These are phyloP conservation scores for Heterocephalus glaber DNA, from an alignment of 2,113 vertebrate species.

Conservation along the genomic window DNA sequence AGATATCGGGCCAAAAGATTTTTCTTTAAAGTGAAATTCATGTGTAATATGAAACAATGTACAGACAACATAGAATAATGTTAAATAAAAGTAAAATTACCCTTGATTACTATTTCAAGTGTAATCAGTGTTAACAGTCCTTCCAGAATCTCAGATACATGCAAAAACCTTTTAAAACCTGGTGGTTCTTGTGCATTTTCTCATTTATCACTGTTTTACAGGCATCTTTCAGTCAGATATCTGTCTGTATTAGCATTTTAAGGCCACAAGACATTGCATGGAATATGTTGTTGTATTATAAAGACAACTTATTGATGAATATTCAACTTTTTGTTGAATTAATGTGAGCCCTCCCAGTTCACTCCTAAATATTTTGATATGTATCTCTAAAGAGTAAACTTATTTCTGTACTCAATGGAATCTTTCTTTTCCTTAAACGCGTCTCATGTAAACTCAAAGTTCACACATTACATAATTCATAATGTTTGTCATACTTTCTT, in stretches of 20 bases:
- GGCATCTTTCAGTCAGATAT: not conserved
- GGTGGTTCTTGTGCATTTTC: not conserved
- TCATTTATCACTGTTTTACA: not conserved
- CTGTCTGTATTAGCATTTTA: not conserved
- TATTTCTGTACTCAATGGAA: slow-evolving; percentile 33
- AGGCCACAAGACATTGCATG: not conserved
- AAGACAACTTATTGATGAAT: not conserved
- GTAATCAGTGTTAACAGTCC: not conserved
- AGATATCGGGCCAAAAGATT: not conserved
- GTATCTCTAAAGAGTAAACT: not conserved
- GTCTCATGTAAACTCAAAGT: not conserved
- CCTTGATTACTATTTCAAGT: not conserved
- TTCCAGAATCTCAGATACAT: not conserved
- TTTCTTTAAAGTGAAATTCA: not conserved
- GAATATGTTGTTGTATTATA: not conserved
- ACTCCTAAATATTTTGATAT: not conserved
- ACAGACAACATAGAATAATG: not conserved
- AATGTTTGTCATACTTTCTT: not conserved
- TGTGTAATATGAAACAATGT: not conserved
- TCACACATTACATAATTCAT: not conserved
- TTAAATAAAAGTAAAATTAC: slow-evolving; percentile 5
- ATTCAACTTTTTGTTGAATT: not conserved
- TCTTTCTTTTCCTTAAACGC: slow-evolving; percentile 3
- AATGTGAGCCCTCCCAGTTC: not conserved
- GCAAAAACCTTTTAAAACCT: not conserved